Percentiles rank a stretch among this genome's conserved stretches.
phyloP scores from a whole-genome alignment of 2,888 invertebrate genomes.

The Seladonia tumulorum region DNA sequence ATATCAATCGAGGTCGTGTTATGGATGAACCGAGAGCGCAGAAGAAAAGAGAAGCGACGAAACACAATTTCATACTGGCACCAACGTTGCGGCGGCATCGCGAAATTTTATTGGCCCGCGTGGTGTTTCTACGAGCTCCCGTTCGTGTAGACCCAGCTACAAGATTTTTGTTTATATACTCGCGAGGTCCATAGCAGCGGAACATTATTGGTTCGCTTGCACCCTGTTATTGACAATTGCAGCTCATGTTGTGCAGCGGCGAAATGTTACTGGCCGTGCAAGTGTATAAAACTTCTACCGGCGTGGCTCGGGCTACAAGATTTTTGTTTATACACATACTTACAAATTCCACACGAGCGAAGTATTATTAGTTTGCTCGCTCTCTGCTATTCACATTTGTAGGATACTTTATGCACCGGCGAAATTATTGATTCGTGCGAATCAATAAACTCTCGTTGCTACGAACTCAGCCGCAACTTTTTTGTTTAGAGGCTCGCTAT shows the following conservation, averaged over 20 bases:
- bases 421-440: not conserved
- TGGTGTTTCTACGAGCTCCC: not conserved
- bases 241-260: not conserved
- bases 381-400: not conserved
- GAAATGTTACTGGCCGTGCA: not conserved
- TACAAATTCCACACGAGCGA: not conserved
- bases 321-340: not conserved
- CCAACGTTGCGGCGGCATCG: not conserved
- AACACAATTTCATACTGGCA: not conserved
- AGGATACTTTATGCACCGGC: not conserved
- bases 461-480: not conserved
- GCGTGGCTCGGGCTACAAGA: not conserved
- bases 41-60: not conserved
- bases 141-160: not conserved
- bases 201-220: conserved; percentile 1
- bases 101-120: not conserved
- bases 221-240: not conserved
- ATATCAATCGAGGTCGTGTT: not conserved
- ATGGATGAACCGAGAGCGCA: not conserved
- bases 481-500: not conserved
- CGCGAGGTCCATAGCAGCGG: not conserved
- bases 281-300: not conserved
- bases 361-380: not conserved
- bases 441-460: not conserved
- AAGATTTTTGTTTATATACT: conserved; percentile 1